These are phyloP conservation scores for Seira sanloemensis DNA, from an alignment of 2,888 invertebrate genomes.

Conservation along the genomic window DNA sequence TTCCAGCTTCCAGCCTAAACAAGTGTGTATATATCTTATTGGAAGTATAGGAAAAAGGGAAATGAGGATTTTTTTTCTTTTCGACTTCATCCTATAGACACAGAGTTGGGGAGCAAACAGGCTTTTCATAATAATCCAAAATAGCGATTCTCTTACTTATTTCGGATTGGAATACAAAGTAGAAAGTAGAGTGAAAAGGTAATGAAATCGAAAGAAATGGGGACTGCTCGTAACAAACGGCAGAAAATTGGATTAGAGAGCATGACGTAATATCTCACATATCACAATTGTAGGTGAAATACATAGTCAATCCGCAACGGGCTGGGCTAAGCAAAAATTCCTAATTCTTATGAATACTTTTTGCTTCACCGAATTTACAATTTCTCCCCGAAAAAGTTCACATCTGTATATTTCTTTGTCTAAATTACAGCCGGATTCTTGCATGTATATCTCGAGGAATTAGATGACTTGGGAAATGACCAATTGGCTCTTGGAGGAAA, in stretches of 20 bases:
- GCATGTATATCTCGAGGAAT: conserved; percentile 35
- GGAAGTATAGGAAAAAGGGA: conserved; percentile 38
- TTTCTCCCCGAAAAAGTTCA: conserved; percentile 18
- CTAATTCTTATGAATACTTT: too few species aligned
- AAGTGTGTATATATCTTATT: too few species aligned
- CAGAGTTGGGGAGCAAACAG: conserved; percentile 1
- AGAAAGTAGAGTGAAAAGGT: neutral
- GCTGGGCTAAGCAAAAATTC: too few species aligned
- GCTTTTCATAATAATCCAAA: conserved; percentile 53
- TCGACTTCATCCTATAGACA: neutral
- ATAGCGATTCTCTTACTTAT: conserved; percentile 16
- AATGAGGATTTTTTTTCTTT: conserved; percentile 38
- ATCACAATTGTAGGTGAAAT: too few species aligned
- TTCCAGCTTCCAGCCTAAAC: too few species aligned
- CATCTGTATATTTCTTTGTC: conserved; percentile 43
- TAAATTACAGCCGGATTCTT: conserved; percentile 24
- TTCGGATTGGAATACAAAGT: conserved; percentile 4
- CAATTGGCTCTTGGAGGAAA: conserved; percentile 53
- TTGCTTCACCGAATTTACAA: neutral
- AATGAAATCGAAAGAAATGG: neutral
- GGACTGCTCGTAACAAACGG: neutral
- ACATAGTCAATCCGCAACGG: too few species aligned
- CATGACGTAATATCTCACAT: too few species aligned
- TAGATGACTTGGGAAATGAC: conserved; percentile 62
- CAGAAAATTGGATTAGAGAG: too few species aligned